Evolutionary conservation across 2,113 vertebrate species (phyloP), one percentile per base, ranked within the genome.

Genomic region (Callipepla californica): DNA sequence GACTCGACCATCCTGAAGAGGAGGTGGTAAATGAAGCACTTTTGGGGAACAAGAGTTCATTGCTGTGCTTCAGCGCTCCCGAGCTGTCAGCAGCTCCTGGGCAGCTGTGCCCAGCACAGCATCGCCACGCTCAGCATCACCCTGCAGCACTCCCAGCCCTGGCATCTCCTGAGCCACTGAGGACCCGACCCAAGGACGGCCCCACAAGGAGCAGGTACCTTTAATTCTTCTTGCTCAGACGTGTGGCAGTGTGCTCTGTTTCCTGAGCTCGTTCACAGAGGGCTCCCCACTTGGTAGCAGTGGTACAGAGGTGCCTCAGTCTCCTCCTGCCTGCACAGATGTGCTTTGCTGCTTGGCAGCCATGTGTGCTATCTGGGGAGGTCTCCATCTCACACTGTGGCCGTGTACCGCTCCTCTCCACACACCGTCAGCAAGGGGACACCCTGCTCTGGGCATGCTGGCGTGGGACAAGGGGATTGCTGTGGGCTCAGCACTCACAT

Each of bases 141-240:
- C 62, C 51, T 26, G 28, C 0, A 1, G 3, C 36, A 47, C 11
- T n/a, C 2, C 0, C 0, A 1, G 9, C 12, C 58, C 2, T 3
- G 3, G 1, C 9, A 15, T 9, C 67, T 2, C 50, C 45, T 11
- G 4, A 42, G 25, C 25, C 28, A 5, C 66, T 2, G 17, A 51
- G 86, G 34, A 72, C 4, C 8, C 36, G 13, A 9, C 14, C 8
- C n/a, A 2, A 72, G 11, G 36, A 5, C 21, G 0, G 69, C 45
- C 17, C 20, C 19, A 0, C 42, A 18, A 5, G 77, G 57, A 81
- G 48, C 74, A 95, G 94, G 95, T 96, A 95, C 84, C 48, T 87
- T 68, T 22, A 18, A 23, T 26, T 66, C 36, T 53, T 47, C 8
- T 36, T 44, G 4, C 4, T 0, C 3, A 0, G 1, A 4, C 9